Conservation (phyloP, 2,797 vertebrate species). For the Rhyacichthys aspro region DNA sequence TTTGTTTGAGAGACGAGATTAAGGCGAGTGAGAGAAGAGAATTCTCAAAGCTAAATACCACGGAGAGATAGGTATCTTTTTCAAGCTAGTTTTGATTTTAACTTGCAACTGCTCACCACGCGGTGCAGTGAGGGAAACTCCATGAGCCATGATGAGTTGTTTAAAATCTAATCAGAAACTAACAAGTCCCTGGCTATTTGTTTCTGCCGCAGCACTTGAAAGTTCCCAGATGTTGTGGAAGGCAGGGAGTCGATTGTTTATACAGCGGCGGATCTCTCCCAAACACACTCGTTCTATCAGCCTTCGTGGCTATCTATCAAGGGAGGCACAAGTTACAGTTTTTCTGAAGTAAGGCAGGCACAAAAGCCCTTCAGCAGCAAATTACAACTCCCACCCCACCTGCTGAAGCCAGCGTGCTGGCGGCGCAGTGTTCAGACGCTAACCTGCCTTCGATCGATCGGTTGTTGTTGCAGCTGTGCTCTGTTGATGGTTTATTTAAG, state of each 20-base stretch:
- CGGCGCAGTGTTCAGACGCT: conserved; percentile 87
- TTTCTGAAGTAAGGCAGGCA: conserved; percentile 83
- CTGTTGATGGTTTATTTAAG: conserved; percentile 98
- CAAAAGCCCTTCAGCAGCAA: conserved; percentile 85
- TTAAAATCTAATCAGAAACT: conserved; percentile 87
- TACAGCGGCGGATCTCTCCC: conserved; percentile 84
- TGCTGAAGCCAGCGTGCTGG: conserved; percentile 90
- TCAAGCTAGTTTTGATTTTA: conserved; percentile 37
- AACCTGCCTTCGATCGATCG: conserved; percentile 96
- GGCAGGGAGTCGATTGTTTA: conserved; percentile 88
- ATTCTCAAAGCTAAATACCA: conserved; percentile 89
- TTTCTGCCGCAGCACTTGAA: conserved; percentile 82
- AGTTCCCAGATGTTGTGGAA: conserved; percentile 87
- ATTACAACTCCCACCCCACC: conserved; percentile 91
- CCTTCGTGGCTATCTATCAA: conserved; percentile 82
- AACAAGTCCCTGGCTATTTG: conserved; percentile 86
- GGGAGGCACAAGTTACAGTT: conserved; percentile 86
- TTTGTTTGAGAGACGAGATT: conserved; percentile 95
- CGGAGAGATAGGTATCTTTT: conserved; percentile 67
- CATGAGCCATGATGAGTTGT: conserved; percentile 81
- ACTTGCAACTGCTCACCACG: conserved; percentile 52
- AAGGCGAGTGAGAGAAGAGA: conserved; percentile 81
- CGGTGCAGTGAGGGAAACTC: conserved; percentile 69
- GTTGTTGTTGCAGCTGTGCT: conserved; percentile 98
- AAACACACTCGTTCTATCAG: conserved; percentile 85